phyloP scores from a whole-genome alignment of 2,888 invertebrate genomes.

The Sipunculus nudus region DNA sequence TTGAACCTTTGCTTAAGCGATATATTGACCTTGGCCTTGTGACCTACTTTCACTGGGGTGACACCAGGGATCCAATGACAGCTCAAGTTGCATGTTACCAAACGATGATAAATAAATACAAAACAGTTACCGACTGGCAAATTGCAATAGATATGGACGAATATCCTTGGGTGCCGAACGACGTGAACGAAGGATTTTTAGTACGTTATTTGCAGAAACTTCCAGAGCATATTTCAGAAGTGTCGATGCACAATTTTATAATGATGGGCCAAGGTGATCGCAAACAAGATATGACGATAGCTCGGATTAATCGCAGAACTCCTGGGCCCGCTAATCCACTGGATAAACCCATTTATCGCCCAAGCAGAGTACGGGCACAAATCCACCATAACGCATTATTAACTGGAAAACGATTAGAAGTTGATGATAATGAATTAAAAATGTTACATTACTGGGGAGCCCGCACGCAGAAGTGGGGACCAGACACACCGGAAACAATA shows the following conservation, averaged over 20 bases:
- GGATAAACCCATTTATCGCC: constrained; percentile 38
- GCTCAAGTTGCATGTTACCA: constrained; percentile 44
- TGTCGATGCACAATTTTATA: constrained; percentile 38
- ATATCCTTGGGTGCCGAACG: constrained; percentile 39
- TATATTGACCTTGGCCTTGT: constrained; percentile 24
- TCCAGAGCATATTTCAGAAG: constrained; percentile 16
- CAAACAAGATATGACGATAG: constrained; percentile 30
- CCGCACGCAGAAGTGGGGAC: constrained; percentile 42
- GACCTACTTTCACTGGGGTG: constrained; percentile 25
- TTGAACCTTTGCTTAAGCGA: constrained; percentile 5
- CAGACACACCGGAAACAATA: constrained; percentile 36
- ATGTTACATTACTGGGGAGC: constrained; percentile 47
- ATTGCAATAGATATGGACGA: constrained; percentile 45
- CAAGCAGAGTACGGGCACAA: constrained; percentile 21
- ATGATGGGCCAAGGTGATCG: constrained; percentile 44
- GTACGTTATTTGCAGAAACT: constrained; percentile 25
- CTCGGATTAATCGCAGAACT: constrained; percentile 38
- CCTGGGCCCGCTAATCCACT: constrained; percentile 36
- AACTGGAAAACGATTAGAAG: constrained; percentile 16
- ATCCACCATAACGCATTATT: constrained; percentile 26
- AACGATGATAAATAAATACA: constrained; percentile 27
- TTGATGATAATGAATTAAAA: constrained; percentile 15
- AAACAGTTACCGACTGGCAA: constrained; percentile 33
- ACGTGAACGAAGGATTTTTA: constrained; percentile 35
- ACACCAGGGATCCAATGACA: constrained; percentile 27